These are phyloP conservation scores for Dimorphilus gyrociliatus DNA, from an alignment of 2,888 invertebrate genomes.

Conservation along the genomic window DNA sequence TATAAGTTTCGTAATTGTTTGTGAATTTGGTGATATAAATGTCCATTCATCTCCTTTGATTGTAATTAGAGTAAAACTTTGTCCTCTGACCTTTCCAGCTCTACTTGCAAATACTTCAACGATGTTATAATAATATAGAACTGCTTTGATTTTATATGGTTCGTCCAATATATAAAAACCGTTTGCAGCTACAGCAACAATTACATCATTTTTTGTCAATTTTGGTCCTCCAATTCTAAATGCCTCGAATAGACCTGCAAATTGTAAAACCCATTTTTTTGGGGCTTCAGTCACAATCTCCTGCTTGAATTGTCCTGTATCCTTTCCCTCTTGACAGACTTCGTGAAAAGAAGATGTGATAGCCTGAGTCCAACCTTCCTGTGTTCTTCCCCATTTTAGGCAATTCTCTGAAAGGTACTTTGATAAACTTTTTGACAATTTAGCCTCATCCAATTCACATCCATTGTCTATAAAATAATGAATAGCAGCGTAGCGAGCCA, in stretches of 20 bases:
- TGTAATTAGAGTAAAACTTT: conserved; percentile 10
- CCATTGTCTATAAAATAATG: no score
- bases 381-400: conserved; percentile 1
- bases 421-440: no score
- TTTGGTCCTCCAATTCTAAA: conserved; percentile 9
- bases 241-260: conserved; percentile 14
- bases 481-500: no score
- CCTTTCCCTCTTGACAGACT: no score
- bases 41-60: conserved; percentile 12
- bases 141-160: conserved; percentile 9
- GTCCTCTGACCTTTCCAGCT: conserved; percentile 5
- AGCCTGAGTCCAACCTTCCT: conserved; percentile 9
- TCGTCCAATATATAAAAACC: conserved; percentile 14
- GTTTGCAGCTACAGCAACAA: conserved; percentile 11
- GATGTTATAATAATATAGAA: conserved; percentile 10
- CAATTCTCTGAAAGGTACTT: conserved; percentile 7
- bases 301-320: conserved; percentile 5
- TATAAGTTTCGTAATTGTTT: conserved; percentile 11
- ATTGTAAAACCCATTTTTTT: conserved; percentile 13
- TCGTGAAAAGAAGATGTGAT: conserved; percentile 7
- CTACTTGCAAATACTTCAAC: conserved; percentile 12
- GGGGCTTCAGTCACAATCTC: conserved; percentile 8
- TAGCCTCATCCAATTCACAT: no score
- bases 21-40: conserved; percentile 12
- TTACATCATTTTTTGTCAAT: conserved; percentile 10